Evolutionary conservation across 2,888 invertebrate genomes (phyloP).

Genomic region (Colletes collaris): DNA sequence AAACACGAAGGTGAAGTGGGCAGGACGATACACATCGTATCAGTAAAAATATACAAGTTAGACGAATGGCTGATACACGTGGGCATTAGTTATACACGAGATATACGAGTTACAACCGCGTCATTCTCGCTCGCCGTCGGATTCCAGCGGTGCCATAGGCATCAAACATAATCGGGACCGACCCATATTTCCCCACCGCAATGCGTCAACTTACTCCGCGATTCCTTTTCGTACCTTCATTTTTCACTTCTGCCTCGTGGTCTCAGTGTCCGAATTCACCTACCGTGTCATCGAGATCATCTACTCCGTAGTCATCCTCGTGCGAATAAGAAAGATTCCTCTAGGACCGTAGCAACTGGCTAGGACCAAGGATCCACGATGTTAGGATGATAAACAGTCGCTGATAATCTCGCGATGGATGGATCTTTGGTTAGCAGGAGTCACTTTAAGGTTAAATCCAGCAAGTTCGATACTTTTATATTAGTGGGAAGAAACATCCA

Average conservation of each 20-base stretch:
- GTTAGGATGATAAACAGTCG: conserved; percentile 37
- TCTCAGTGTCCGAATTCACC: conserved; percentile 59
- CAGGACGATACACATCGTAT: conserved; percentile 21
- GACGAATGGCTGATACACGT: conserved; percentile 72
- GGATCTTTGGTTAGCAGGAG: too few relatives aligned
- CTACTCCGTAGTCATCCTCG: conserved; percentile 27
- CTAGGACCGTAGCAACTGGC: conserved; percentile 15
- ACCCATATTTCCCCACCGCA: conserved; percentile 65
- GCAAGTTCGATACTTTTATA: too few relatives aligned
- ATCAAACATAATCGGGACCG: conserved; percentile 63
- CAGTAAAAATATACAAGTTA: conserved; percentile 52
- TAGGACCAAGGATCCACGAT: conserved; percentile 13
- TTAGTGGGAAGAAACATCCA: too few relatives aligned
- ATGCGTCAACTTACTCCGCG: conserved; percentile 63
- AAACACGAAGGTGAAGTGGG: conserved; percentile 20
- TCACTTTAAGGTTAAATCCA: too few relatives aligned
- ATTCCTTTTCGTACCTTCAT: conserved; percentile 59
- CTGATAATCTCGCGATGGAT: neutral
- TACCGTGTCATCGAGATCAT: conserved; percentile 60
- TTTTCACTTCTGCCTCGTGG: conserved; percentile 56
- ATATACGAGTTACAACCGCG: conserved; percentile 72
- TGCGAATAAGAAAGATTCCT: conserved; percentile 5
- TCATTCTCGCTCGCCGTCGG: conserved; percentile 69
- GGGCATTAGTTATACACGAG: conserved; percentile 75
- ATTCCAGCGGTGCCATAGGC: conserved; percentile 67